These are phyloP conservation scores for Brenthis hecate DNA, from an alignment of 2,888 invertebrate genomes.

Conservation along the genomic window DNA sequence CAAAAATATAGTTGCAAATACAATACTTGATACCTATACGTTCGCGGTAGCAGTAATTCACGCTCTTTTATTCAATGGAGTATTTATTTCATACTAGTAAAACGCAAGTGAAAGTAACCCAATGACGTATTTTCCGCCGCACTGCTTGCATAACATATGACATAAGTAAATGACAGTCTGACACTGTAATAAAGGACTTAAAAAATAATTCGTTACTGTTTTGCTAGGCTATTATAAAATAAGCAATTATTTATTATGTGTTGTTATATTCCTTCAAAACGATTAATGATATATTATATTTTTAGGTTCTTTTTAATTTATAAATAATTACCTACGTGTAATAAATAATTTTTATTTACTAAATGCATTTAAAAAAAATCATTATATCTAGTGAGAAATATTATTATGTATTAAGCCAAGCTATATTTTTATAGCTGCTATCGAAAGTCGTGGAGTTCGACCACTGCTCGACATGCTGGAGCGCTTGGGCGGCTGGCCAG, in stretches of 20 bases:
- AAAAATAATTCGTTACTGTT: neutral
- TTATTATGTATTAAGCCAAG: neutral
- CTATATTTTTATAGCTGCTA: constrained; percentile 83
- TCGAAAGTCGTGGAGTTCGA: constrained; percentile 89
- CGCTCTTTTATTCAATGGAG: neutral
- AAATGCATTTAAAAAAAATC: no score
- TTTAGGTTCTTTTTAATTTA: no score
- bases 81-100: constrained; percentile 16
- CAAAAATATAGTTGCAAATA: no score
- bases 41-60: neutral
- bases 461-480: constrained; percentile 88
- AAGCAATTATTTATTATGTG: no score
- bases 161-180: constrained; percentile 36
- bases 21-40: no score
- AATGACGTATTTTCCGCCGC: constrained; percentile 52
- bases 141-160: constrained; percentile 58
- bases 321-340: no score
- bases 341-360: no score
- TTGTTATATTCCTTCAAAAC: no score
- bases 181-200: constrained; percentile 8
- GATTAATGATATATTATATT: no score
- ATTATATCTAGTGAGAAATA: no score
- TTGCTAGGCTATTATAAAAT: no score
- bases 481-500: constrained; percentile 96
- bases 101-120: constrained; percentile 38